A percentile compares a stretch with the other conserved stretches of the same genome.
Evolutionary conservation across 53 echinoderm and acorn worm genomes (phyloP).

Genomic region (Antedon mediterranea): DNA sequence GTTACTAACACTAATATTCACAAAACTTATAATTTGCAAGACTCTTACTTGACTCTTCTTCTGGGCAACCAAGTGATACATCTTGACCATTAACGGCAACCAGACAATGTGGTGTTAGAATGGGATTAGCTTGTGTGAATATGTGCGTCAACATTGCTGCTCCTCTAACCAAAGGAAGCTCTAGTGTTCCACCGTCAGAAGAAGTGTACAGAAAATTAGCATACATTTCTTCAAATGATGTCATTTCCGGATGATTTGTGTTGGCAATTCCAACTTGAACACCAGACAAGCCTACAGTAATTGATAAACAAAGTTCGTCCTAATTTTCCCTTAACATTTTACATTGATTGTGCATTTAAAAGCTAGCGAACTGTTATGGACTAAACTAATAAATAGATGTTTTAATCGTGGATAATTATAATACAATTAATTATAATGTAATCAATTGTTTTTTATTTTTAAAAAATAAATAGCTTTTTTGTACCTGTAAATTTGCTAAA

Average conservation of each 20-base stretch:
- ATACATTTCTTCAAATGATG: conserved; percentile 75
- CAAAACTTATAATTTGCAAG: too few species aligned
- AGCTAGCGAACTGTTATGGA: too few species aligned
- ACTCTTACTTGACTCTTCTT: conserved; percentile 38
- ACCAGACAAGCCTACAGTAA: conserved; percentile 40
- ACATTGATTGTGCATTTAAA: too few species aligned
- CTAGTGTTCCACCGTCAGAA: conserved; percentile 41
- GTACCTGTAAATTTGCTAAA: conserved; percentile 54
- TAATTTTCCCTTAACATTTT: too few species aligned
- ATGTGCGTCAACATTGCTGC: conserved; percentile 57
- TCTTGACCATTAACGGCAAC: conserved; percentile 37
- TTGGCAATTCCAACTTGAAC: conserved; percentile 44
- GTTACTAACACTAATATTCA: too few species aligned
- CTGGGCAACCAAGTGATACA: conserved; percentile 43
- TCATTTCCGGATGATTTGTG: conserved; percentile 39
- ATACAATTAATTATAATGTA: too few species aligned
- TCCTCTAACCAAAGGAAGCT: conserved; percentile 60
- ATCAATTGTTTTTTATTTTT: too few species aligned
- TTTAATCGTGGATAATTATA: too few species aligned
- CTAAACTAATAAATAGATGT: too few species aligned
- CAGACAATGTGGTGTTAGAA: conserved; percentile 57
- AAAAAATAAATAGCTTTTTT: too few species aligned
- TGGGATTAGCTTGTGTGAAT: conserved; percentile 49
- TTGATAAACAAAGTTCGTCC: neutral
- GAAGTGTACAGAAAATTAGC: conserved; percentile 56